Conservation (phyloP, 2,113 vertebrate genomes). For the Pygoscelis antarcticus region DNA sequence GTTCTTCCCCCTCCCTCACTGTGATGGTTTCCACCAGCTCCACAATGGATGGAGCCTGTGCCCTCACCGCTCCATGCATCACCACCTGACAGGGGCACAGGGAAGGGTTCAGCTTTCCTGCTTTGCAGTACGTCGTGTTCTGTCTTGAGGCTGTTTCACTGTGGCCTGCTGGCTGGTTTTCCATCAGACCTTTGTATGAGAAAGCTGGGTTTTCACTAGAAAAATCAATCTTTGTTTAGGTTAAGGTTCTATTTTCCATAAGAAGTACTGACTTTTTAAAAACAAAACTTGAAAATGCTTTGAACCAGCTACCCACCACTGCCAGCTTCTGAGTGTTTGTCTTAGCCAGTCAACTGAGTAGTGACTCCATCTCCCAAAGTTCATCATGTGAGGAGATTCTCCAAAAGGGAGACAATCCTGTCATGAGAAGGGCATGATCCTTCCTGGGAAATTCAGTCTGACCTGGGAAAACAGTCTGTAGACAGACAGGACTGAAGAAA, state of each 20-base stretch:
- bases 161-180: neutral
- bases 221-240: neutral
- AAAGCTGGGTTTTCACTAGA: neutral
- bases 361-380: neutral
- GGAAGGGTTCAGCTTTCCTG: neutral
- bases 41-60: accelerated
- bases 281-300: neutral
- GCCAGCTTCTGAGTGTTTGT: neutral
- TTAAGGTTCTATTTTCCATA: neutral
- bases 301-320: neutral
- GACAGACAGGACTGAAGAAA: neutral
- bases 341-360: neutral
- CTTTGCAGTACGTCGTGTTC: neutral
- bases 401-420: neutral
- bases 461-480: neutral
- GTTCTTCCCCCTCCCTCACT: neutral
- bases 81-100: neutral
- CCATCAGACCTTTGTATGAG: neutral
- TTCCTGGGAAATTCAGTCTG: neutral
- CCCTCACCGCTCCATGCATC: accelerated
- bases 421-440: neutral
- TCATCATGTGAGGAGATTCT: neutral
- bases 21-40: neutral
- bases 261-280: neutral
- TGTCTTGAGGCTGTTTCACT: neutral